Percentiles rank a stretch among this genome's conserved stretches.
These are phyloP conservation scores for Leptopilina boulardi DNA, from an alignment of 1,140 invertebrate genomes.

Conservation along the genomic window DNA sequence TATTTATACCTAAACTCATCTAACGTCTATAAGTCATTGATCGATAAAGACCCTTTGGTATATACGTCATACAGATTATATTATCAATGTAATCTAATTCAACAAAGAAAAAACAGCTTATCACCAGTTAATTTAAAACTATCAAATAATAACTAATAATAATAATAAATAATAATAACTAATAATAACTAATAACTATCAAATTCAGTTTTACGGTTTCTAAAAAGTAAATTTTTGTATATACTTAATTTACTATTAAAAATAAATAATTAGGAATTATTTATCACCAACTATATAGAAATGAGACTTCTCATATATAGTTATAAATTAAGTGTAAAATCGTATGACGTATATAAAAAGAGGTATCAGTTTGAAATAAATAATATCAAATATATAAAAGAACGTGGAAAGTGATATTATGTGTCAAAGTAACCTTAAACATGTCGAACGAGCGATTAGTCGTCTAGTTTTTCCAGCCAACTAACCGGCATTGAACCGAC, in stretches of 20 bases:
- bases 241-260: no score
- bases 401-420: conserved; percentile 5
- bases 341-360: background rate
- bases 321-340: background rate
- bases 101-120: no score
- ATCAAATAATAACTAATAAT: no score
- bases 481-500: conserved; percentile 25
- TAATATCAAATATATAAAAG: background rate
- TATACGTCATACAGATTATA: background rate
- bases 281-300: no score
- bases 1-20: conserved; percentile 3
- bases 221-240: no score
- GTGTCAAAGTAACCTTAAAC: conserved; percentile 10
- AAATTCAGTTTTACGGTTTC: no score
- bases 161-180: no score
- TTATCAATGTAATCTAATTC: no score
- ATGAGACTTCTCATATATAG: no score
- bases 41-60: background rate
- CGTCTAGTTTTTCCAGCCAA: conserved; percentile 28
- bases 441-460: conserved; percentile 31
- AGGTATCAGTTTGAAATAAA: background rate
- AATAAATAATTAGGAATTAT: no score
- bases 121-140: no score
- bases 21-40: background rate
- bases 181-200: no score